Base-by-base conservation (phyloP, 2,797 vertebrate genomes). In the Synanceia verrucosa region DNA sequence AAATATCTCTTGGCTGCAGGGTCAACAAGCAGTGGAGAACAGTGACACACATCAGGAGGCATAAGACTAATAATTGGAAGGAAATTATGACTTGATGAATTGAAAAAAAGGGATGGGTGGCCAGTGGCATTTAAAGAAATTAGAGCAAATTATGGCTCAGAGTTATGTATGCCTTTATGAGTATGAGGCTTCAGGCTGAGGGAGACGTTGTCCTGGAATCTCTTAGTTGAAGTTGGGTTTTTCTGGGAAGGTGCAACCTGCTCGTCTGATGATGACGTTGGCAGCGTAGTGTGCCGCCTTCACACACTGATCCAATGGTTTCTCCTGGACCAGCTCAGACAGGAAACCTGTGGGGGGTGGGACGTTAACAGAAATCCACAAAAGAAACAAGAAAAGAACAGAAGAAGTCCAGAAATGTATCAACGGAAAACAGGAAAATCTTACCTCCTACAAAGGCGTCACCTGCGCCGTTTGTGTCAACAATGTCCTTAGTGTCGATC, bases 381-480 rank as follows among this genome's bases (percentile, higher is more conserved):
- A 2, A 29, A 74, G 28, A 76, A 9, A 44, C 21, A 62, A 1
- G 5, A 68, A n/a, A 18, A 52, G 1, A 53, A 4, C 21, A 14
- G 9, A 43, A 59, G 48, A 18, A 43, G 58, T 18, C 1, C 2
- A 28, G 4, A 33, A 58, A 28, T 48, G 13, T 31, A 11, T 47
- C n/a, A 23, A 36, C 47, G 13, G 6, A 23, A 37, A 39, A 53
- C 9, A 23, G n/a, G 6, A 16, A 48, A 66, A 37, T 21, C 72
- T n/a, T 82, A 98, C 98, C 98, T 96, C 98, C 98, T 67, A 99
- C 98, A 91, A 99, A 99, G 2, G 98, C 98, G 82, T 99, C 98
- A 59, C 98, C 98, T 53, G 98, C 98, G 88, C 98, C 98, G 61
- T 95, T 99, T 82, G 98, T 99, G 90, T 99, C 98, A 80, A 99